A percentile compares a stretch with the other conserved stretches of the same genome.
phyloP scores from a whole-genome alignment of 1,140 invertebrate genomes.

The Drosophila santomea region DNA sequence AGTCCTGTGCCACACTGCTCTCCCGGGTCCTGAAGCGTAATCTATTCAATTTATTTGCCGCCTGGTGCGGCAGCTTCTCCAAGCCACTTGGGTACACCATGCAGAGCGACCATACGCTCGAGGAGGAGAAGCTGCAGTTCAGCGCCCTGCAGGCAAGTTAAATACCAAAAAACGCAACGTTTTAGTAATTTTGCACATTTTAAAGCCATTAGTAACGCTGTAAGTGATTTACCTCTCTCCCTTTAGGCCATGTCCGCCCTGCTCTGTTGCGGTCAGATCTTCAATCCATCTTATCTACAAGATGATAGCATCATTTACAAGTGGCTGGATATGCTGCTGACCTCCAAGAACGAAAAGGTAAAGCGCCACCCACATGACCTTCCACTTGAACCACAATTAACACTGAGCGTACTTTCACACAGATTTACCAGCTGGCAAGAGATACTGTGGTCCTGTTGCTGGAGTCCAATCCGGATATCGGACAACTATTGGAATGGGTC shows the following conservation, averaged over 20 bases:
- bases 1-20: constrained; percentile 93
- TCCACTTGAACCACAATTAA: constrained; percentile 4
- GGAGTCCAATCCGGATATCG: constrained; percentile 98
- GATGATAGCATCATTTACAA: constrained; percentile 97
- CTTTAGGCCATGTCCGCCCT: constrained; percentile 96
- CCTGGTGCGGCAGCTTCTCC: constrained; percentile 95
- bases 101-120: constrained; percentile 79
- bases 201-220: not conserved
- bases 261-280: constrained; percentile 97
- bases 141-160: constrained; percentile 90
- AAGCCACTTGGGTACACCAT: constrained; percentile 85
- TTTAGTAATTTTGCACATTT: not conserved
- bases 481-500: constrained; percentile 97
- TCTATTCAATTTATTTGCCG: constrained; percentile 96
- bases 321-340: constrained; percentile 96
- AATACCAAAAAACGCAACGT: not conserved
- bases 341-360: constrained; percentile 95
- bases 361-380: not conserved
- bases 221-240: too few species aligned
- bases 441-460: constrained; percentile 97
- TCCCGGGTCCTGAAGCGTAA: constrained; percentile 94
- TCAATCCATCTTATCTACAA: constrained; percentile 92
- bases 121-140: constrained; percentile 89
- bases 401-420: constrained; percentile 80
- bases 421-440: constrained; percentile 95